Base-by-base conservation (phyloP, 2,888 invertebrate genomes). In the Amorpha juglandis region DNA sequence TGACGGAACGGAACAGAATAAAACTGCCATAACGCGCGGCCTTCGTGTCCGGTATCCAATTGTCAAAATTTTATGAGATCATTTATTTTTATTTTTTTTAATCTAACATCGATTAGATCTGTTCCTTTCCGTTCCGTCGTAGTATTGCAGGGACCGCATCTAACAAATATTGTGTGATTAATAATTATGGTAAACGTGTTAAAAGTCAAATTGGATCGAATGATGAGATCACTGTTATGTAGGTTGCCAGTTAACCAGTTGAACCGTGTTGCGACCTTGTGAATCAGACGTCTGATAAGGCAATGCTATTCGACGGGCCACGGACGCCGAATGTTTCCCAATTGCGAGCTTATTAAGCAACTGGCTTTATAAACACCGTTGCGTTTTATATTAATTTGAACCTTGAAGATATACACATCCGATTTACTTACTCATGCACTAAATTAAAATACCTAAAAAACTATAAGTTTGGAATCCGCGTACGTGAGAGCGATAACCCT, bases 261-360 rank as follows among this genome's bases (percentile, higher is more conserved):
- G 86, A 90, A 91, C 88, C 87, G 84, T 77, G 77, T 69, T 72
- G 70, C 79, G 89, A 88, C 92, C 92, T 92, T 91, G 92, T 89
- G 91, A 90, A 86, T 90, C 90, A 88, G 81, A 79, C 87, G 77
- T 74, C 86, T 83, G 90, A 90, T 91, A 91, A 88, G 90, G 89
- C 79, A 78, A 78, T 79, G 82, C 77, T 75, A 76, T 78, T 76
- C 75, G 73, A 74, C 50, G 50, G 50, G 50, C 50, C 19, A 9
- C 74, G 74, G 73, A 63, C 76, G 72, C 80, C 83, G 77, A 87
- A 84, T 81, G 76, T 80, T 80, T 69, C 74, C 73, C 74, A 78
- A 77, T 68, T 68, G 69, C 38, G 71, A 65, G 66, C 51, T 66
- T 73, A 67, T 50, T 66, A 58, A 72, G 69, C 69, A 70, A 63